Evolutionary conservation across 2,797 vertebrate genomes (phyloP).

Genomic region (Apogon talboti): DNA sequence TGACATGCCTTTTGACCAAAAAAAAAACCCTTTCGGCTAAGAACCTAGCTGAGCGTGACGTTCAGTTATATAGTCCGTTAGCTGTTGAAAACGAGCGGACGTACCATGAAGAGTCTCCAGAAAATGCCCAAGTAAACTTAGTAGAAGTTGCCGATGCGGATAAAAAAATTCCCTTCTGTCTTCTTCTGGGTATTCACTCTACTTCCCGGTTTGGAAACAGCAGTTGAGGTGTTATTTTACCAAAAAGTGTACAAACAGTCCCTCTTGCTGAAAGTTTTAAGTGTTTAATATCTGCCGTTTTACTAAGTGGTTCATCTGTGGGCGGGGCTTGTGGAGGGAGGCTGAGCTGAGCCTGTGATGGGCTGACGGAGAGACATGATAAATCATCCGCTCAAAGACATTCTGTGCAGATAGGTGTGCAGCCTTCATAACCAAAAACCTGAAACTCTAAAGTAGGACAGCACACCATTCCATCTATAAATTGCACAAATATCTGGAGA

Average conservation of each 20-base stretch:
- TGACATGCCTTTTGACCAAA: not conserved
- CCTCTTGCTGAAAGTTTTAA: constrained; percentile 57
- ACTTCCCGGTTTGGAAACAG: not conserved
- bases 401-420: no score
- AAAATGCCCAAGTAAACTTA: constrained; percentile 43
- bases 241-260: constrained; percentile 33
- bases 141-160: constrained; percentile 49
- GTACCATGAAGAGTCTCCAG: constrained; percentile 70
- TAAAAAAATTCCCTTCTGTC: not conserved
- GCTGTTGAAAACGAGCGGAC: constrained; percentile 47
- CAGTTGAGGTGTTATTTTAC: not conserved
- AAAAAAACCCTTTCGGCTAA: not conserved
- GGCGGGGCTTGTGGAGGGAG: constrained; percentile 72
- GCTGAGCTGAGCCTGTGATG: constrained; percentile 29
- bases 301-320: constrained; percentile 57
- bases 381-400: no score
- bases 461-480: no score
- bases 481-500: no score
- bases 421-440: no score
- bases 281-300: constrained; percentile 61
- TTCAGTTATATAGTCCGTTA: not conserved
- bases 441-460: no score
- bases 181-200: constrained; percentile 26
- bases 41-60: not conserved
- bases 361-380: no score